These are phyloP conservation scores for Hirudinaria manillensis DNA, from an alignment of 2,888 invertebrate species.

Conservation along the genomic window DNA sequence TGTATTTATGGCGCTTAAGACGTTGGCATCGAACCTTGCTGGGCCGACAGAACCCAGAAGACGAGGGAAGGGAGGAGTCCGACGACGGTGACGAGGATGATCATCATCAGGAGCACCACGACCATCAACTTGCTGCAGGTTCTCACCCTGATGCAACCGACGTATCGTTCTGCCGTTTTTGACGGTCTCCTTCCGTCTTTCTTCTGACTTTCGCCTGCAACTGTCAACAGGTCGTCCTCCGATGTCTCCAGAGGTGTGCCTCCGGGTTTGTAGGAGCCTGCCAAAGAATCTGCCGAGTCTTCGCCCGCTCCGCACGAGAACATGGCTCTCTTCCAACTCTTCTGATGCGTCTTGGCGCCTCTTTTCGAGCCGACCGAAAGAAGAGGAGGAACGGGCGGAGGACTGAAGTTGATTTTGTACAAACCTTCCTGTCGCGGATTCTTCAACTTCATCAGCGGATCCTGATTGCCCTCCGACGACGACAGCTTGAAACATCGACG, in stretches of 20 bases:
- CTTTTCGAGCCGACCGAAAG: neutral
- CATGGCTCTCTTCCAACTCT: neutral
- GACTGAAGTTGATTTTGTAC: slow-evolving; percentile 10
- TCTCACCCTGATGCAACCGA: neutral
- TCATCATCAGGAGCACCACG: neutral
- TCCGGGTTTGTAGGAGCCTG: neutral
- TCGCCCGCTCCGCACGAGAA: neutral
- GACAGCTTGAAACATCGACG: no score
- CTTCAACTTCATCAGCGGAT: no score
- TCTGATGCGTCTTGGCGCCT: neutral
- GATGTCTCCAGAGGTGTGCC: neutral
- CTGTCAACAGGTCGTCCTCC: neutral
- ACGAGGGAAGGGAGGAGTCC: slow-evolving; percentile 11
- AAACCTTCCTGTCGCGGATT: neutral
- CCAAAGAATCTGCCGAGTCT: slow-evolving; percentile 4
- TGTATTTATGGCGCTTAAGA: no score
- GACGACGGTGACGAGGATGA: slow-evolving; percentile 6
- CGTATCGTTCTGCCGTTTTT: neutral
- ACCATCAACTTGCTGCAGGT: neutral
- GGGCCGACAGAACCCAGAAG: slow-evolving; percentile 3
- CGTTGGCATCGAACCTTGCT: slow-evolving; percentile 6
- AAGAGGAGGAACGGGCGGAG: neutral
- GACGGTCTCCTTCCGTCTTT: neutral
- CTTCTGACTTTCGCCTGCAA: neutral
- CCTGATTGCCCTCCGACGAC: no score